Evolutionary conservation across 2,797 vertebrate genomes (phyloP).

Genomic region (Melanotaenia maccullochi): DNA sequence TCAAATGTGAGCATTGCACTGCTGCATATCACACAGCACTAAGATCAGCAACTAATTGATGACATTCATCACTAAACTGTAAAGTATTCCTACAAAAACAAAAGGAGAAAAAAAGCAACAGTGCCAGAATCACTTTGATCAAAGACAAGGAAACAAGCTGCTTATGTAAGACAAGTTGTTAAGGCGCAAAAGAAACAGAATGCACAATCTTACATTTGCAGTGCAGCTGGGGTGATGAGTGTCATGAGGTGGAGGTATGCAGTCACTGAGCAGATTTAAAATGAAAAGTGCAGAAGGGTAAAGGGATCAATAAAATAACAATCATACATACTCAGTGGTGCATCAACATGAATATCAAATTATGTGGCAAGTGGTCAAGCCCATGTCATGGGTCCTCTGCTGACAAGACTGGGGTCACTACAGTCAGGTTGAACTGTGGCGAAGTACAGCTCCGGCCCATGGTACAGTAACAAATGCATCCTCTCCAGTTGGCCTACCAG

Average conservation of each 20-base stretch:
- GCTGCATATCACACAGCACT: conserved; percentile 33
- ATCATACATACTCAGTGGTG: not conserved
- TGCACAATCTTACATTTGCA: not conserved
- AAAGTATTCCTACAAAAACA: conserved; percentile 23
- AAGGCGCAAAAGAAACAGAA: conserved; percentile 1
- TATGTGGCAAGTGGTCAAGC: not conserved
- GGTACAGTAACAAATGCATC: too few species aligned
- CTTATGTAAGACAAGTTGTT: conserved; percentile 1
- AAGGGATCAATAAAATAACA: not conserved
- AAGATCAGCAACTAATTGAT: conserved; percentile 39
- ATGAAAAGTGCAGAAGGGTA: too few species aligned
- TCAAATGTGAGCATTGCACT: conserved; percentile 37
- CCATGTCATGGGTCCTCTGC: not conserved
- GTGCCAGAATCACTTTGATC: conserved; percentile 23
- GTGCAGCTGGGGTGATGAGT: not conserved
- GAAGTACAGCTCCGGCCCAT: too few species aligned
- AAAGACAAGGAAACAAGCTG: conserved; percentile 17
- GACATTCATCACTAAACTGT: conserved; percentile 20
- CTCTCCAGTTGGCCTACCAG: too few species aligned
- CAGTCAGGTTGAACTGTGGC: not conserved
- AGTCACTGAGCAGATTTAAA: not conserved
- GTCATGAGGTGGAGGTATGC: not conserved
- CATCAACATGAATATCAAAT: not conserved
- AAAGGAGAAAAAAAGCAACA: conserved; percentile 1
- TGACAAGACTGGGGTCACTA: not conserved